Evolutionary conservation across 2,113 vertebrate species (phyloP), one percentile per base, ranked within the genome.

Genomic region (Toxotes chatareus): DNA sequence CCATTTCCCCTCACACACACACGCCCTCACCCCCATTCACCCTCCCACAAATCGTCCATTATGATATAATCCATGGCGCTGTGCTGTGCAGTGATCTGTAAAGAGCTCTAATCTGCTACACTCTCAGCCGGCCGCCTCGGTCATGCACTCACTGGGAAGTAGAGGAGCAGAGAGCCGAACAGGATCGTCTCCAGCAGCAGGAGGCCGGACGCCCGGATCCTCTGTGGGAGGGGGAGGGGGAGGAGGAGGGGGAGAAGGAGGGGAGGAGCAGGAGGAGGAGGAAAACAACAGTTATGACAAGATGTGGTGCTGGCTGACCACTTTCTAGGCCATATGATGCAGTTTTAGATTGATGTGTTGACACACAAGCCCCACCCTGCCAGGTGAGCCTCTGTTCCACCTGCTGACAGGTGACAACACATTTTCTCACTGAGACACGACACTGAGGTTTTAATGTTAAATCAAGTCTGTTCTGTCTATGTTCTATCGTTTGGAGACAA

Each of bases 141-240:
- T 23, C 74, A 59, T 6, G 79, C 69, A 96, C 97, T 98, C 93
- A 99, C 98, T 0, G 98, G 98, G 88, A 99, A 99, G 94, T 99
- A 99, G 79, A 99, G 97, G 8, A 99, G 96, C 82, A 99, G 94
- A 19, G 97, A 98, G 14, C 98, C 98, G n/a, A 98, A 97, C 77
- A 99, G 94, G 87, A 99, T 97, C 1, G 91, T 95, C 94, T 99
- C 98, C 92, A 99, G 94, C 66, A 99, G 95, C 80, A 98, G 34
- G 17, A 99, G 93, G 17, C 98, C 97, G 0, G 98, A 99, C 0
- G 97, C 94, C 16, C 96, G 95, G 88, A 99, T 98, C 80, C 95
- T 96, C 98, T 99, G 93, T 27, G 71, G n/a, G 49, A 23, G 21
- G 5, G 12, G 11, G 32, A 38, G 32, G 9, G 49, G 23, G 0